These are phyloP conservation scores for Incurvaria masculella DNA, from an alignment of 2,888 invertebrate genomes.

Conservation along the genomic window DNA sequence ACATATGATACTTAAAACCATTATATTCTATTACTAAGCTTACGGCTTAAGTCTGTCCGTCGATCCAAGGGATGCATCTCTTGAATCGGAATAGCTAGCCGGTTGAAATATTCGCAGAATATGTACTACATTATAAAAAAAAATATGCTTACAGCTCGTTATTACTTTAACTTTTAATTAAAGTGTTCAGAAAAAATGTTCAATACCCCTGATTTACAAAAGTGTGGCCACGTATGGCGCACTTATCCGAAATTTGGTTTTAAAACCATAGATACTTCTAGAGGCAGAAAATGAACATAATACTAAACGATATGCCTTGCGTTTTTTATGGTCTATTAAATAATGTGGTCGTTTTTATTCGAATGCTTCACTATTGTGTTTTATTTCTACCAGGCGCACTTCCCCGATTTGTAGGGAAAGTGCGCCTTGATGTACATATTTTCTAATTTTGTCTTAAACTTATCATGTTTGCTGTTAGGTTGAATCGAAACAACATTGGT, in stretches of 20 bases:
- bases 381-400: slow-evolving; percentile 1
- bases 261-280: slow-evolving; percentile 1
- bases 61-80: too few relatives aligned
- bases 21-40: too few relatives aligned
- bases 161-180: not conserved
- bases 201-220: not conserved
- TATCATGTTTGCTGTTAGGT: not conserved
- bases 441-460: not conserved
- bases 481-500: not conserved
- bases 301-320: not conserved
- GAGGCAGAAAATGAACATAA: not conserved
- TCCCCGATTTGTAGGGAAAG: slow-evolving; percentile 2
- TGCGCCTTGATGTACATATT: not conserved
- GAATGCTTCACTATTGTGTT: slow-evolving; percentile 1
- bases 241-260: slow-evolving; percentile 1
- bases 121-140: not conserved
- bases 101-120: too few relatives aligned
- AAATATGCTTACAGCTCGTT: not conserved
- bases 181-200: not conserved
- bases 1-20: too few relatives aligned
- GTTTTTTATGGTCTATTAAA: slow-evolving; percentile 1
- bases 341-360: not conserved
- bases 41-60: too few relatives aligned
- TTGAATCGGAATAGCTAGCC: too few relatives aligned
- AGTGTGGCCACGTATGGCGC: not conserved